Base-by-base conservation (phyloP, 2,113 vertebrate genomes). In the Zapornia atra region DNA sequence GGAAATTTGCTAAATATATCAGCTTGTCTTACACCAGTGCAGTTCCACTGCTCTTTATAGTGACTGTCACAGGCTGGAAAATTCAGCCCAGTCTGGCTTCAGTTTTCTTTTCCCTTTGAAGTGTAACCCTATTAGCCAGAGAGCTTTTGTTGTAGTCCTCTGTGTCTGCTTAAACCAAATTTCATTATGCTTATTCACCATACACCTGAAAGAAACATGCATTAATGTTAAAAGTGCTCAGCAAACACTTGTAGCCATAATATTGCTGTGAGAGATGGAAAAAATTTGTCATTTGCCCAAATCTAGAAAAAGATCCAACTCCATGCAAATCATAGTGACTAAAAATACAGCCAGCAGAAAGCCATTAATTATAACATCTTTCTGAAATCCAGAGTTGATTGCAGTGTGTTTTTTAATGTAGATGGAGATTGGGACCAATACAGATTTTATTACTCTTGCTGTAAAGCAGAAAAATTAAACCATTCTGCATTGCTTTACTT, bases 401-500 rank as follows among this genome's bases (percentile, higher is more conserved):
- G 70, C 61, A 85, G 71, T 28, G 40, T 54, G 42, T 26, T 80
- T 87, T 88, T 82, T 53, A 90, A 88, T 53, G 75, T 34, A 68
- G 48, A 11, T 68, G 33, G n/a, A 8, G 6, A 64, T 15, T 90
- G 88, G 50, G 71, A 84, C 82, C 70, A 53, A 48, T 70, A 66
- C 42, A 40, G 54, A 36, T 83, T 91, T 91, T 93, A 94, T 79
- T 72, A 66, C 44, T 64, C 42, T 57, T 71, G 44, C 40, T 79
- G 17, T 81, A 91, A 86, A 90, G 75, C 59, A 71, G 81, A 89
- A 82, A 82, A 88, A 95, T 82, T 15, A 87, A 70, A 54, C 33
- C n/a, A 36, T 91, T 91, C 56, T 61, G 34, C 91, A 59, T 42
- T 66, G 46, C 66, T 93, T 93, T 88, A 92, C 78, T 90, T 89